Conservation (phyloP, 1,140 invertebrate species). For the Armadillidium nasatum region DNA sequence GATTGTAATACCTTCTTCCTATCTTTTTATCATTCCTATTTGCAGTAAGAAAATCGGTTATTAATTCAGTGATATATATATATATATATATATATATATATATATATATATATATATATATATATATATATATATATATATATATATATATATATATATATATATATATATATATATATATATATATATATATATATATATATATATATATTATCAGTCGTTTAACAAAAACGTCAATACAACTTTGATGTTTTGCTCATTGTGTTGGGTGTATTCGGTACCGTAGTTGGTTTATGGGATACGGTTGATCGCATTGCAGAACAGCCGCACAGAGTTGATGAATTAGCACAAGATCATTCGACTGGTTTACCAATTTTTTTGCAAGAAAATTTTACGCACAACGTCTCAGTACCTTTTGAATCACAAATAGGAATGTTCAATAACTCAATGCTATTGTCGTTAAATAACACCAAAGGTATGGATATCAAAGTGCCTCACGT, state of each 20-base stretch:
- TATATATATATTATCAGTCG: constrained; percentile 21
- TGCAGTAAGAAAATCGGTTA: too few species aligned
- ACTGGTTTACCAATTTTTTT: background rate
- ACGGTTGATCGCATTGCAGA: constrained; percentile 41
- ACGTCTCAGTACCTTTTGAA: too few species aligned
- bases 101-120: constrained; percentile 21
- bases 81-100: too few species aligned
- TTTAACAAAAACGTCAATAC: constrained; percentile 47
- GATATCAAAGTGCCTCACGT: too few species aligned
- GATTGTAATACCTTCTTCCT: too few species aligned
- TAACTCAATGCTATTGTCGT: too few species aligned
- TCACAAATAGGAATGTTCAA: too few species aligned
- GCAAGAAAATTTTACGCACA: too few species aligned
- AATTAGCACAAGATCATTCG: background rate
- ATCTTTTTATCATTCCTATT: too few species aligned
- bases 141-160: constrained; percentile 20
- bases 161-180: constrained; percentile 22
- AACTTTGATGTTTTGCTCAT: constrained; percentile 50
- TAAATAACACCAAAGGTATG: too few species aligned
- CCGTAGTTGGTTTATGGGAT: constrained; percentile 46
- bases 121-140: constrained; percentile 21
- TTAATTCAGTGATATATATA: too few species aligned
- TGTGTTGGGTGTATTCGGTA: constrained; percentile 49
- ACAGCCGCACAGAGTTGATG: background rate
- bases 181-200: constrained; percentile 19